Evolutionary conservation across 2,888 invertebrate species (phyloP), one percentile per base, ranked within the genome.

Genomic region (Cremastinae sp.): DNA sequence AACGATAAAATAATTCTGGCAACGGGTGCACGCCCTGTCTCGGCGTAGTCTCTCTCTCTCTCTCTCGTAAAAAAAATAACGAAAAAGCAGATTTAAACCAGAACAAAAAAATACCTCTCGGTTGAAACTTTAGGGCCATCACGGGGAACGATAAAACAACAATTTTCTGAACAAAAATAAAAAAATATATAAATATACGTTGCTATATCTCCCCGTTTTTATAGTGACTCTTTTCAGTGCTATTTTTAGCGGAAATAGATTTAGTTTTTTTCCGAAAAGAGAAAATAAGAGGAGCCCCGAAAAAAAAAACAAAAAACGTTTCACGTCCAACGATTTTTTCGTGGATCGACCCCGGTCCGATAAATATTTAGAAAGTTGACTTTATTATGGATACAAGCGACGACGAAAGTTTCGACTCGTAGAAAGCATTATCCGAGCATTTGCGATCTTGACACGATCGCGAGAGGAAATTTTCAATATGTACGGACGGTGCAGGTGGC

Each of bases 1-100:
- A 79, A 73, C 78, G 79, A 79, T 76, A 78, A 75, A 79, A 79
- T 79, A 75, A 79, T 79, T 79, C 75, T 77, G 77, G 75, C 75
- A 79, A 78, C 79, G 73, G 78, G 68, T 75, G 78, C 64, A 54
- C 72, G 28, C 65, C 45, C 69, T 41, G 53, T 61, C 61, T 65
- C 59, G 58, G 22, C 64, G 16, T 20, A 64, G 28, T 28, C 28
- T 34, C 64, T 43, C 51, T 34, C 43, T 51, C 53, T 28, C 28
- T 34, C 64, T 43, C 51, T 34, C 43, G 58, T 59, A 49, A n/a
- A 69, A 61, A 51, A 47, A 70, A 65, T 58, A 36, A 51, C n/a
- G 20, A 36, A 58, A 38, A 73, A 28, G 28, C 3, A 49, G 51
- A 70, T 16, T 12, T 41, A 59, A 51, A 59, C 28, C 8, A 34